These are phyloP conservation scores for Etheostoma perlongum DNA, from an alignment of 2,797 vertebrate species.

Conservation along the genomic window DNA sequence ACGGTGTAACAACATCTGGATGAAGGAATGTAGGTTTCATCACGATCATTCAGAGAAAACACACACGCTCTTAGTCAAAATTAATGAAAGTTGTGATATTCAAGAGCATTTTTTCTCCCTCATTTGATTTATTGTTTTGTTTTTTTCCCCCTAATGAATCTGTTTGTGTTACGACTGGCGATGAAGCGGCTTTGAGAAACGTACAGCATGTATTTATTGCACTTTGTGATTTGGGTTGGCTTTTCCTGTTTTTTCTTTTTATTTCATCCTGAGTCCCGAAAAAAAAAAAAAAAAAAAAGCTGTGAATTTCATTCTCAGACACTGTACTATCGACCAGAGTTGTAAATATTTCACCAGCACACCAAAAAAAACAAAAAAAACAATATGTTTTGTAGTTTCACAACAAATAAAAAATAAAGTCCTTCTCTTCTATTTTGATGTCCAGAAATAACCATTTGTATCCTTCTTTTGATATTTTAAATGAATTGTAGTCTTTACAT, in stretches of 20 bases:
- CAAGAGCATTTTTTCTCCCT: constrained; percentile 64
- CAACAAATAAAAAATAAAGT: constrained; percentile 83
- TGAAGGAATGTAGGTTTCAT: constrained; percentile 70
- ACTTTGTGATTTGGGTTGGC: constrained; percentile 87
- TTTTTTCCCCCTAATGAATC: constrained; percentile 56
- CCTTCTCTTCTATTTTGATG: constrained; percentile 77
- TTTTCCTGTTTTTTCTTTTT: constrained; percentile 74
- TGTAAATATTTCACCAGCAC: constrained; percentile 90
- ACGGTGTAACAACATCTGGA: constrained; percentile 37
- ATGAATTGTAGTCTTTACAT: too few species aligned
- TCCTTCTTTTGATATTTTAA: background rate
- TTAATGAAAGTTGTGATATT: constrained; percentile 67
- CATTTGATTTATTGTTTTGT: constrained; percentile 46
- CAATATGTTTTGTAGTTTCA: constrained; percentile 88
- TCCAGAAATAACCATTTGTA: background rate
- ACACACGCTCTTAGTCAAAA: constrained; percentile 67
- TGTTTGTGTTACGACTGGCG: constrained; percentile 69
- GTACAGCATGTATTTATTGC: constrained; percentile 87
- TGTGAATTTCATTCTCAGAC: constrained; percentile 89
- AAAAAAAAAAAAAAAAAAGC: constrained; percentile 91
- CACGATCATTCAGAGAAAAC: constrained; percentile 56
- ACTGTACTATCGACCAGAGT: constrained; percentile 85
- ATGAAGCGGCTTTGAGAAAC: constrained; percentile 66
- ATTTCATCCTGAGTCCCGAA: constrained; percentile 74
- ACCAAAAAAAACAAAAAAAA: constrained; percentile 67